phyloP scores from a whole-genome alignment of 2,113 vertebrate species.

The Corynorhinus townsendii region DNA sequence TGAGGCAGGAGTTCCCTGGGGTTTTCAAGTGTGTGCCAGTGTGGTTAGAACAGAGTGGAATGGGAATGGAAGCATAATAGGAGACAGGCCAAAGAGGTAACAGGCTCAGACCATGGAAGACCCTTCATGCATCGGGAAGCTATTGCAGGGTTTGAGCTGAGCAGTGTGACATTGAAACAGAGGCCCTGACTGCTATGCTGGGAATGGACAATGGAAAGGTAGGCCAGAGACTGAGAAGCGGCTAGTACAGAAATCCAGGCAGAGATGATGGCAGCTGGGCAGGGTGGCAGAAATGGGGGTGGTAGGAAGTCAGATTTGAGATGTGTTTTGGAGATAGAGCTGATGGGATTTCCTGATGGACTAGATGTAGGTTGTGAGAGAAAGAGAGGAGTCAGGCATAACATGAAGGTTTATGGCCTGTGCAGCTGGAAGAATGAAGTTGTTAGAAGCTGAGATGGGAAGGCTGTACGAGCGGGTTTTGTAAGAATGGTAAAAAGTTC shows the following conservation, averaged over 20 bases:
- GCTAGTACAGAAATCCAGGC: neutral
- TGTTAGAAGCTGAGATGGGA: neutral
- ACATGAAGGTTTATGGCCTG: neutral
- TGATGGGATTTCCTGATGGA: neutral
- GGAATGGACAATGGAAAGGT: neutral
- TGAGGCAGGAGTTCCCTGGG: neutral
- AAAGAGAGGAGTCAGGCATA: neutral
- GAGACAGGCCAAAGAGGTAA: neutral
- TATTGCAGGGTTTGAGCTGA: neutral
- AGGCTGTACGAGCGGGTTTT: neutral
- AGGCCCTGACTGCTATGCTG: neutral
- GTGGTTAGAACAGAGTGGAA: neutral
- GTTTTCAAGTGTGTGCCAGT: neutral
- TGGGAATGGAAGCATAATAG: rapidly evolving
- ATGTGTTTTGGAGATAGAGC: neutral
- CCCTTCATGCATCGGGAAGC: neutral
- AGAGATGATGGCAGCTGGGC: neutral
- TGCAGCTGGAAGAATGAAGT: neutral
- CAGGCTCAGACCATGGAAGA: neutral
- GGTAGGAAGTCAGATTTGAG: neutral
- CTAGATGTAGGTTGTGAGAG: neutral
- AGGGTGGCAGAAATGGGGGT: rapidly evolving
- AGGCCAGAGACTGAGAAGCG: neutral
- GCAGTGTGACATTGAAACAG: neutral
- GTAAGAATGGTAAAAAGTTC: neutral